Base-by-base conservation (phyloP, 92 coral and sea anemone genomes). In the Zoanthus sansibaricus region DNA sequence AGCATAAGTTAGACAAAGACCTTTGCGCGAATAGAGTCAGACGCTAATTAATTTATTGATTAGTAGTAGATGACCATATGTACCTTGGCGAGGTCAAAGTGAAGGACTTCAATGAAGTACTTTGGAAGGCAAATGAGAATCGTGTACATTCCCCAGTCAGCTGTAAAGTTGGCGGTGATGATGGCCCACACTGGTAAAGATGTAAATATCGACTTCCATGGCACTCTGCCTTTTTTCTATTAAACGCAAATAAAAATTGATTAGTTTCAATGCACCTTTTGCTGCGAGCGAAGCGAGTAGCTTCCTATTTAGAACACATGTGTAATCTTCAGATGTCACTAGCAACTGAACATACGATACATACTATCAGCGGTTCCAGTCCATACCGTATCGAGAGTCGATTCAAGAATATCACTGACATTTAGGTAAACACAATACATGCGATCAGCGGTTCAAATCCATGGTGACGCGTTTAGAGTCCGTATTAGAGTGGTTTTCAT, bases 81-180 rank as follows among this genome's bases (percentile, higher is more conserved):
- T n/a, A 97, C 99, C 98, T 97, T 97, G 13, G 99, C 98, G 21
- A 97, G 94, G 71, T 97, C 98, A 87, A 95, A 97, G 87, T 97
- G 93, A 54, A 97, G 89, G 16, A 97, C 98, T 82, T 97, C 99
- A 59, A 97, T 93, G 83, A 97, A 97, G 86, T 97, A 97, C 75
- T 96, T 96, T 15, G 99, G 99, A 44, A 97, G 93, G 69, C 99
- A 97, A 82, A 97, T 97, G 37, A 97, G 90, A 45, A 97, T 97
- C 21, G 99, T 97, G 89, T 97, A 97, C 95, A 97, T 93, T 76
- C 99, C 99, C 99, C 99, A 97, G 90, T 97, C 99, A 17, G 98
- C 99, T 3, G 97, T 93, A 92, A 97, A 97, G 94, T 97, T 97
- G 5, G 99, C 99, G 21, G 95, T 88, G 74, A 97, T 93, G 73